Conservation (phyloP, 2,888 invertebrate species). For the Acanthococcus lagerstroemiae region DNA sequence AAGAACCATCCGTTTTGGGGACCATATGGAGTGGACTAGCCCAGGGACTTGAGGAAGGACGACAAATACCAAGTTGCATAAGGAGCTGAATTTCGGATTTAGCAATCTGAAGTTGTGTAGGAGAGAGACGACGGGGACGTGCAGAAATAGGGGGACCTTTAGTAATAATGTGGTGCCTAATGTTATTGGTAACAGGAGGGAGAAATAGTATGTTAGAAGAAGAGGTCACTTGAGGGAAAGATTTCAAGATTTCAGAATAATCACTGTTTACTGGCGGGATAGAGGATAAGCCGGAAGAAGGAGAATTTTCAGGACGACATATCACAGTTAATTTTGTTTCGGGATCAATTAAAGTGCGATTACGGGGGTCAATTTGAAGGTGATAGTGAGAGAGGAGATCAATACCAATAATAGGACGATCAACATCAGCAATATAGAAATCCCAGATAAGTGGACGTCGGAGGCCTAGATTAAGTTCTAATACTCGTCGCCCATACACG, state of each 20-base stretch:
- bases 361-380: constrained; percentile 29
- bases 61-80: constrained; percentile 37
- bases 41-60: constrained; percentile 40
- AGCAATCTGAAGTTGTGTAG: constrained; percentile 37
- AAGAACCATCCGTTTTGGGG: constrained; percentile 37
- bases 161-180: constrained; percentile 37
- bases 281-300: not conserved
- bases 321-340: constrained; percentile 3
- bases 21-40: constrained; percentile 38
- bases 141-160: constrained; percentile 39
- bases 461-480: constrained; percentile 16
- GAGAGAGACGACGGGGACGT: constrained; percentile 38
- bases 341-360: constrained; percentile 20
- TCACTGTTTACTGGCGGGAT: not conserved
- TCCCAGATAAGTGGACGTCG: constrained; percentile 11
- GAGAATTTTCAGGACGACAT: not conserved
- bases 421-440: constrained; percentile 26
- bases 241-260: not conserved
- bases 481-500: not conserved
- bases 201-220: constrained; percentile 12
- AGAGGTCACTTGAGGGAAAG: constrained; percentile 21
- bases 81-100: constrained; percentile 38
- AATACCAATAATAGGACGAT: constrained; percentile 17
- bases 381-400: constrained; percentile 28
- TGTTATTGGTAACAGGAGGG: constrained; percentile 16